Evolutionary conservation across 2,113 vertebrate genomes (phyloP).

Genomic region (Echinops telfairi): DNA sequence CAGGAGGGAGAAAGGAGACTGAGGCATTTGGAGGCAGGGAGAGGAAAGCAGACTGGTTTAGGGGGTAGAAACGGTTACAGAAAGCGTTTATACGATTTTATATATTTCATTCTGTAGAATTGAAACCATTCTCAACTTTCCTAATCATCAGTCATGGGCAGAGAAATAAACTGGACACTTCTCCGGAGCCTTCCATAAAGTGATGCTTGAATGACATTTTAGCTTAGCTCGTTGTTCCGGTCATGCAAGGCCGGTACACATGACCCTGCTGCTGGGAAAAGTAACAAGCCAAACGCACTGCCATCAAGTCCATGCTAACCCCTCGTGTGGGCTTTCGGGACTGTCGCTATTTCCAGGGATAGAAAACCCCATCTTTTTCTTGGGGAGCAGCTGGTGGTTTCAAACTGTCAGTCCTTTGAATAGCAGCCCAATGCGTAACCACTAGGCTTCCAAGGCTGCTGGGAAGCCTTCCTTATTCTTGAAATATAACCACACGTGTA

Average conservation of each 20-base stretch:
- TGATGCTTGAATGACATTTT: neutral
- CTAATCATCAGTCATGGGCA: neutral
- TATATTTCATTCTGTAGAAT: neutral
- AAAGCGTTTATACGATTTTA: neutral
- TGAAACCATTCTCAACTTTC: neutral
- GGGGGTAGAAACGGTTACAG: neutral
- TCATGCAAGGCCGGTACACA: neutral
- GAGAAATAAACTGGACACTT: neutral
- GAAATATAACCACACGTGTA: neutral
- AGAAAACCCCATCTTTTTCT: too few relatives aligned
- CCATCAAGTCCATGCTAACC: too few relatives aligned
- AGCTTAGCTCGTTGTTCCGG: neutral
- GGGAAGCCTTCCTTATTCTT: neutral
- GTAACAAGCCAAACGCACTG: too few relatives aligned
- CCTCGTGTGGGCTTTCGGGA: too few relatives aligned
- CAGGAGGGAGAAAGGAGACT: neutral
- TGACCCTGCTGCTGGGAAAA: neutral
- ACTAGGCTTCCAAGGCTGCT: neutral
- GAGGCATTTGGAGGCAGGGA: neutral
- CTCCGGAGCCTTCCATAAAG: neutral
- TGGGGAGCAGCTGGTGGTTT: too few relatives aligned
- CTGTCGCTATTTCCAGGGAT: too few relatives aligned
- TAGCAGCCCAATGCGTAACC: too few relatives aligned
- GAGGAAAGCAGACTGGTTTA: neutral
- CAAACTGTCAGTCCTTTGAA: too few relatives aligned